Evolutionary conservation across 2,797 vertebrate species (phyloP).

Genomic region (Sebastes elongatus): DNA sequence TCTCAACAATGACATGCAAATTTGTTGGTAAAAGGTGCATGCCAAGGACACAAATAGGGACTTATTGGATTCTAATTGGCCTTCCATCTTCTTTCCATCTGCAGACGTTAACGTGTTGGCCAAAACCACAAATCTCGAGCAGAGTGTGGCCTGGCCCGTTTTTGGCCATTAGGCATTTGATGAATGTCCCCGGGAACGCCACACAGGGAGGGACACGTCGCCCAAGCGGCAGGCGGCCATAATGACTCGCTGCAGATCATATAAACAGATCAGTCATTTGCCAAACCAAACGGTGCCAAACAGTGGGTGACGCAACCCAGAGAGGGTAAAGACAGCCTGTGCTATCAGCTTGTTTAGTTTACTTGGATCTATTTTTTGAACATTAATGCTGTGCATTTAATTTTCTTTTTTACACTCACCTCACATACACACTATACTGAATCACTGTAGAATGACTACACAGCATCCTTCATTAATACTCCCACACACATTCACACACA

Average conservation of each 20-base stretch:
- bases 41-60: slow-evolving; percentile 54
- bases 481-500: not conserved
- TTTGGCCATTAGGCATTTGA: slow-evolving; percentile 73
- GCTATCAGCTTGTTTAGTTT: slow-evolving; percentile 8
- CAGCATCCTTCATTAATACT: slow-evolving; percentile 14
- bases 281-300: slow-evolving; percentile 60
- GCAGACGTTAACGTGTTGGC: slow-evolving; percentile 45
- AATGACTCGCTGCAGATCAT: slow-evolving; percentile 54
- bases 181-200: slow-evolving; percentile 59
- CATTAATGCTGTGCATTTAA: not conserved
- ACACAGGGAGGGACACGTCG: slow-evolving; percentile 48
- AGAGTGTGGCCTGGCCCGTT: slow-evolving; percentile 47
- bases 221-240: slow-evolving; percentile 52
- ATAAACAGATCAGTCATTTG: slow-evolving; percentile 67
- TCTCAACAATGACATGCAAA: slow-evolving; percentile 4
- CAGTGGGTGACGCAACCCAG: slow-evolving; percentile 27
- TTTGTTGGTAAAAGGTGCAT: not conserved
- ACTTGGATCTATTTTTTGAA: slow-evolving; percentile 9
- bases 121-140: slow-evolving; percentile 41
- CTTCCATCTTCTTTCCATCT: slow-evolving; percentile 63
- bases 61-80: slow-evolving; percentile 61
- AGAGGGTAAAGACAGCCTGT: slow-evolving; percentile 11
- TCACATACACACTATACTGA: not conserved
- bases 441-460: not conserved
- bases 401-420: not conserved